Evolutionary conservation across 2,797 vertebrate genomes (phyloP).

Genomic region (Margarornis squamiger): DNA sequence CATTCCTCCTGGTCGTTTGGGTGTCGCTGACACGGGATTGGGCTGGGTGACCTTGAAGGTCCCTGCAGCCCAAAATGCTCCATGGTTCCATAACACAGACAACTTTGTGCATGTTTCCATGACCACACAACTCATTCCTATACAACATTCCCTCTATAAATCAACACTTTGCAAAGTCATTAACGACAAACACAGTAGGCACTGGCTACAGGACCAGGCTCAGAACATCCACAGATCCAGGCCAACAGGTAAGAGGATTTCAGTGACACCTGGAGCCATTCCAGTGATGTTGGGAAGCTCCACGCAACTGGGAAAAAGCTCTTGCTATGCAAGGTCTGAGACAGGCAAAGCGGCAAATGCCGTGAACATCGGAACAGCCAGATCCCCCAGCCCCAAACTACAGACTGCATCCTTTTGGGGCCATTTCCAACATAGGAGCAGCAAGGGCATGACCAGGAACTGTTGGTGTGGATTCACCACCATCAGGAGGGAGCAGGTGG

Average conservation of each 20-base stretch:
- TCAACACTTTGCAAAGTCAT: background rate
- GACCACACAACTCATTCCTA: background rate
- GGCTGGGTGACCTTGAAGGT: background rate
- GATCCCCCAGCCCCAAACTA: background rate
- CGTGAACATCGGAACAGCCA: background rate
- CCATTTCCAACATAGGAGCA: rapidly evolving
- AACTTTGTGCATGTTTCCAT: background rate
- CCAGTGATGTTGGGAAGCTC: background rate
- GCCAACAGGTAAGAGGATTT: rapidly evolving
- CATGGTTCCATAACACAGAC: background rate
- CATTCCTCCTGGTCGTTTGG: too few species aligned
- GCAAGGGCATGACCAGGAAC: background rate
- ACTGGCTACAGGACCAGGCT: background rate
- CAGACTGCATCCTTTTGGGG: background rate
- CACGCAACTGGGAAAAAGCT: background rate
- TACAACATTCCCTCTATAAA: rapidly evolving
- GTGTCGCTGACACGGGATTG: background rate
- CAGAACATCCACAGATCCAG: background rate
- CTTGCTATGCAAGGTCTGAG: rapidly evolving
- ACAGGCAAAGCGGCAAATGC: background rate
- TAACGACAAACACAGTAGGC: rapidly evolving
- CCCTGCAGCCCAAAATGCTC: background rate
- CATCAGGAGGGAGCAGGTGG: background rate
- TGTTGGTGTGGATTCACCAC: rapidly evolving
- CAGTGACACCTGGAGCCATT: background rate